Evolutionary conservation across 2,888 invertebrate genomes (phyloP), one percentile per base, ranked within the genome.

Genomic region (Trissoscelio sp.): DNA sequence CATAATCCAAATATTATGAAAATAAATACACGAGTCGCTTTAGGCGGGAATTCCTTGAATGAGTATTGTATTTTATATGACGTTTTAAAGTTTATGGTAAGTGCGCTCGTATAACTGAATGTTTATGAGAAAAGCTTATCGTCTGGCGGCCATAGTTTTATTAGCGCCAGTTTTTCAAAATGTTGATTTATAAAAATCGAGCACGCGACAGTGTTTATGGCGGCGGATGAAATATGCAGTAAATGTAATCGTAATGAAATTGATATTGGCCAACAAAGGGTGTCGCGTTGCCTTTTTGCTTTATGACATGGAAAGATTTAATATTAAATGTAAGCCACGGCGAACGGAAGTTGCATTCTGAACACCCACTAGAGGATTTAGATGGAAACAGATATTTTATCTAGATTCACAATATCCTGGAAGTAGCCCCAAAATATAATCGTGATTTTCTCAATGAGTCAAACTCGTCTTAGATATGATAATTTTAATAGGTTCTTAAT

Each of bases 31-130:
- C 34, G 46, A 37, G 34, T 12, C 48, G 20, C 46, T 69, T 46
- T 46, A 57, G 9, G 1, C 3, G 14, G 24, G 42, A 42, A 53
- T 70, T 48, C n/a, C 20, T 12, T 42, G 31, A 62, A 62, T 62
- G 58, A 62, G 44, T 46, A 55, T 62, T 64, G 55, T 46, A 64
- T 64, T 55, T 64, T 64, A 55, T 73, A 73, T 44, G 62, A 34
- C 44, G 12, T 53, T 62, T 73, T 48, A 53, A 73, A 62, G 42
- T 73, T 73, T 73, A 73, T 55, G 73, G 44, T 62, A 73, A 62
- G 62, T 55, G 53, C 11, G 14, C 44, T 73, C 55, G 42, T 62
- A 62, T 62, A 73, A 53, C 14, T 12, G 42, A 60, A 72, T 60
- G 62, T 74, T 55, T 64, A 64, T 46, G 73, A 42, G 42, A 6